A percentile compares a stretch with the other conserved stretches of the same genome.
Evolutionary conservation across 2,113 vertebrate species (phyloP).

Genomic region (Crotalus tigris): DNA sequence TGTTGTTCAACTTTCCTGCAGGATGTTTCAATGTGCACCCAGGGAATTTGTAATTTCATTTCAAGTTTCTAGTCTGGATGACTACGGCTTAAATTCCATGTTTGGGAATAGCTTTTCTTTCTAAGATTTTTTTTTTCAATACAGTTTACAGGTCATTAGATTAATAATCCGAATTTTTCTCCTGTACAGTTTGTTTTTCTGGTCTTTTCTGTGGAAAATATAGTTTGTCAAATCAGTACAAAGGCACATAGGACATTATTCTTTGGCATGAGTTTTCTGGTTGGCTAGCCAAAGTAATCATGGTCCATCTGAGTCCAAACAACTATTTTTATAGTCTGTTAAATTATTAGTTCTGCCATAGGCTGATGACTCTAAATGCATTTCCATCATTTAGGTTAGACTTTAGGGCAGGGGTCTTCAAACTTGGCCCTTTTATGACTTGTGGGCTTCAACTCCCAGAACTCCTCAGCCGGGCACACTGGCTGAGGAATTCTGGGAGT

Average conservation of each 20-base stretch:
- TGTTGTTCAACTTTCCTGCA: background rate
- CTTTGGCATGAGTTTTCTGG: background rate
- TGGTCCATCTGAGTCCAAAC: background rate
- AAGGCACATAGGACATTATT: background rate
- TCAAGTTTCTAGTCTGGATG: background rate
- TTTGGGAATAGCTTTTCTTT: background rate
- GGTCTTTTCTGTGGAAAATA: background rate
- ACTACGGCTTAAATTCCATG: too few species aligned
- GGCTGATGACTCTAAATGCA: background rate
- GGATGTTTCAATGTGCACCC: background rate
- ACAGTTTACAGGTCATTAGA: background rate
- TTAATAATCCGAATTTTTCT: background rate
- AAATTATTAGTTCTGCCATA: background rate
- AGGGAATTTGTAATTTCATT: background rate
- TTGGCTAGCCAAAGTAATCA: background rate
- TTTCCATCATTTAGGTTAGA: background rate
- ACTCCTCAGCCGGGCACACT: too few species aligned
- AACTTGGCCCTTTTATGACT: too few species aligned
- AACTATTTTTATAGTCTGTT: background rate
- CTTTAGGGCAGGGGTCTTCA: too few species aligned
- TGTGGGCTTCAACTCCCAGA: too few species aligned
- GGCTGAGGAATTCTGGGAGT: too few species aligned
- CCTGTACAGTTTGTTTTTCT: background rate
- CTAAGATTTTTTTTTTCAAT: background rate
- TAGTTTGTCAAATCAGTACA: background rate